phyloP scores from a whole-genome alignment of 2,888 invertebrate genomes.

The Ceraclea dissimilis region DNA sequence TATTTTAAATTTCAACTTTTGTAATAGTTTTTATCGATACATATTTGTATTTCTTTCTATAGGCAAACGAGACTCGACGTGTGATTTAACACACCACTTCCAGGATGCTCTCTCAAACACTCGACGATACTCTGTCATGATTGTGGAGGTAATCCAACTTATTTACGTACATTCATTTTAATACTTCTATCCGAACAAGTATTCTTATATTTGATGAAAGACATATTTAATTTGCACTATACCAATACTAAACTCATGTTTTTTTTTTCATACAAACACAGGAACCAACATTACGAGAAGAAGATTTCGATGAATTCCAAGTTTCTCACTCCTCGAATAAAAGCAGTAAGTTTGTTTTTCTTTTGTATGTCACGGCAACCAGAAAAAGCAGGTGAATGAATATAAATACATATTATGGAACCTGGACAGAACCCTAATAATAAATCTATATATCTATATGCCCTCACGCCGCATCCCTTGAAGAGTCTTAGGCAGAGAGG shows the following conservation, averaged over 20 bases:
- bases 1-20: too few relatives aligned
- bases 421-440: too few relatives aligned
- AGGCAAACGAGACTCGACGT: neutral
- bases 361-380: neutral
- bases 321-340: neutral
- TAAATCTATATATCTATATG: too few relatives aligned
- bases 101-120: conserved; percentile 33
- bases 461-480: too few relatives aligned
- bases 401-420: too few relatives aligned
- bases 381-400: too few relatives aligned
- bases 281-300: conserved; percentile 37
- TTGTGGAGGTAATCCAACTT: conserved; percentile 39
- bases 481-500: too few relatives aligned
- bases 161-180: too few relatives aligned
- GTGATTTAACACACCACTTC: conserved; percentile 10
- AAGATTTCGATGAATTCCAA: conserved; percentile 30
- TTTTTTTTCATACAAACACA: conserved; percentile 21
- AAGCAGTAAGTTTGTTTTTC: neutral
- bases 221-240: neutral
- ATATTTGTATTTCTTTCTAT: too few relatives aligned
- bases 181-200: too few relatives aligned
- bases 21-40: too few relatives aligned
- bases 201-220: neutral
- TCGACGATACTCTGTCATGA: conserved; percentile 39
- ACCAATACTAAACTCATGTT: too few relatives aligned